Conservation (phyloP, 2,113 vertebrate species). For the Oceanodroma tethys region DNA sequence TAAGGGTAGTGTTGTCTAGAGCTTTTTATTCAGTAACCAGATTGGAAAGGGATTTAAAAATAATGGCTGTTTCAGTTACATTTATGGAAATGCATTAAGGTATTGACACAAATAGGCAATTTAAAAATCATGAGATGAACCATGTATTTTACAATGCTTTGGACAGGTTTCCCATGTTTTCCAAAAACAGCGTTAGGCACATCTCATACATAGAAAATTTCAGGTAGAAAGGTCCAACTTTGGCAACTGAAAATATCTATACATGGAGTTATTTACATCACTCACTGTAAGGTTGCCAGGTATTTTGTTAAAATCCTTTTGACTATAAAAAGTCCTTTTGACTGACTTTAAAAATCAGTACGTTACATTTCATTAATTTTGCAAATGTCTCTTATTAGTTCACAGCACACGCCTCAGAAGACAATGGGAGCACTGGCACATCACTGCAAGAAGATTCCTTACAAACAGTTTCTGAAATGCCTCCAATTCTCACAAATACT, state of each 20-base stretch:
- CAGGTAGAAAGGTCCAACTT: neutral
- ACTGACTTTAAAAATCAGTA: neutral
- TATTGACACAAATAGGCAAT: neutral
- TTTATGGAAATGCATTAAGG: neutral
- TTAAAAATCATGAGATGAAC: neutral
- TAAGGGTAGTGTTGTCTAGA: neutral
- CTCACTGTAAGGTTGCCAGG: neutral
- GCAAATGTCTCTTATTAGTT: constrained; percentile 77
- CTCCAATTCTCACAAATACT: constrained; percentile 55
- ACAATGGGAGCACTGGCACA: constrained; percentile 64
- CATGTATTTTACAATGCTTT: neutral
- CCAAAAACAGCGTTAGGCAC: neutral
- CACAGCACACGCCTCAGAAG: constrained; percentile 72
- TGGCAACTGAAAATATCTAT: neutral
- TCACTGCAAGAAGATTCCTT: constrained; percentile 63
- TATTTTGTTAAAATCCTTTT: neutral
- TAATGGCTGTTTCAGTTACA: neutral
- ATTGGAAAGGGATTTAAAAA: neutral
- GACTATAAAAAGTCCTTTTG: neutral
- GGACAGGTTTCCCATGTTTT: neutral
- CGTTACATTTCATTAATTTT: neutral
- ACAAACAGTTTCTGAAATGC: constrained; percentile 38
- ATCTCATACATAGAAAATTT: neutral
- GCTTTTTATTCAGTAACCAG: neutral
- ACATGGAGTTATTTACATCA: neutral